These are phyloP conservation scores for Lineus longissimus DNA, from an alignment of 1,140 invertebrate species.

Conservation along the genomic window DNA sequence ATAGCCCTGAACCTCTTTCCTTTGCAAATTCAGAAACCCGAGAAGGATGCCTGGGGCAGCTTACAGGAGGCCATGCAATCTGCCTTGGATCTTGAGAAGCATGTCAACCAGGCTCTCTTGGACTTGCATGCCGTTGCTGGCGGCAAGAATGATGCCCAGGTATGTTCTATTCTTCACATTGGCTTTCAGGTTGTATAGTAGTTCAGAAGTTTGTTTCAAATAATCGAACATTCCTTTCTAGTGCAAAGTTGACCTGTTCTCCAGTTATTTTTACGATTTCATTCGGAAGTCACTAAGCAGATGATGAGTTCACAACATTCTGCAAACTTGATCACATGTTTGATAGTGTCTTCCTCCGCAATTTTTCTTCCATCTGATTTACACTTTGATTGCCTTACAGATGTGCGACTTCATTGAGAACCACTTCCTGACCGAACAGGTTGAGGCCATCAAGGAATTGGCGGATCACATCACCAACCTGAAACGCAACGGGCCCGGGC, in stretches of 20 bases:
- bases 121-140: conserved; percentile 67
- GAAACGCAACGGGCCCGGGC: conserved; percentile 60
- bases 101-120: conserved; percentile 73
- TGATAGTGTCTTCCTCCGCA: too few relatives aligned
- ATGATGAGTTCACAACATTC: too few relatives aligned
- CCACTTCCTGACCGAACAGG: conserved; percentile 62
- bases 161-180: too few relatives aligned
- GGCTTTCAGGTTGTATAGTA: too few relatives aligned
- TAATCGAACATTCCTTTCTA: too few relatives aligned
- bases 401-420: conserved; percentile 61
- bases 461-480: conserved; percentile 61
- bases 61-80: conserved; percentile 66
- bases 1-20: too few relatives aligned
- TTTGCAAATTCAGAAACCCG: conserved; percentile 56
- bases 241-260: too few relatives aligned
- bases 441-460: conserved; percentile 62
- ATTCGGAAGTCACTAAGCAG: too few relatives aligned
- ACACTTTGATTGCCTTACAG: conserved; percentile 28
- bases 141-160: conserved; percentile 61
- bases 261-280: too few relatives aligned
- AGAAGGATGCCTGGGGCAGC: conserved; percentile 62
- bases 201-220: too few relatives aligned
- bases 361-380: too few relatives aligned
- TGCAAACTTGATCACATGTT: too few relatives aligned
- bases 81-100: conserved; percentile 73